Evolutionary conservation across 2,888 invertebrate species (phyloP), one percentile per base, ranked within the genome.

Genomic region (Orthosia incerta): DNA sequence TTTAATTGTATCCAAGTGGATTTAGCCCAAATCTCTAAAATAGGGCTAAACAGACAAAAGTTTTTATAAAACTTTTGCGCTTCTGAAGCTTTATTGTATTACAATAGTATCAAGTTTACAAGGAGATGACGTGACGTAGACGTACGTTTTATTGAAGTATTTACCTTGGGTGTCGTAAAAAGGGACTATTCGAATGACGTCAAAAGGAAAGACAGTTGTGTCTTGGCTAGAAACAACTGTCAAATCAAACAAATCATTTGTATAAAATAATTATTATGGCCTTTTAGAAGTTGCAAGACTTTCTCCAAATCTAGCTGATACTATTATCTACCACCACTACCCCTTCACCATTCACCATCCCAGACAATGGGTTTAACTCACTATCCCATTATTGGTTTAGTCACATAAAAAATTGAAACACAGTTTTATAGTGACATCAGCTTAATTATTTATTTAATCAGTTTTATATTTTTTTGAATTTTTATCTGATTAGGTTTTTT

Each of bases 51-150:
- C 31, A 23, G 13, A 59, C 23, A 16, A 65, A 53, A 77, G 12
- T 51, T 59, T 56, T 15, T 20, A 20, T 15, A 4, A 3, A 50
- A 74, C n/a, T 69, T 70, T 62, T 26, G 15, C 18, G 16, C 39
- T 65, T 68, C 23, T 74, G n/a, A 74, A 74, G 53, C 23, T 55
- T 18, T 74, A 74, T 74, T 62, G 45, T 48, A 53, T 75, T 79
- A 57, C 79, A 79, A 70, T 59, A 39, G 23, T 74, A 74, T 79
- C 64, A 55, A 55, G 39, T 12, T 79, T 59, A n/a, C 13, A 9
- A 31, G 7, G n/a, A 55, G 45, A 15, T 48, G 15, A 57, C 20
- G 13, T 48, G 18, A 57, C 20, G 13, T 48, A 16, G 48, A 55
- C 15, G 12, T 51, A 61, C 46, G 45, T 20, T 18, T 26, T 18